phyloP scores from a whole-genome alignment of 1,140 invertebrate genomes.

The Tetragnatha versicolor region DNA sequence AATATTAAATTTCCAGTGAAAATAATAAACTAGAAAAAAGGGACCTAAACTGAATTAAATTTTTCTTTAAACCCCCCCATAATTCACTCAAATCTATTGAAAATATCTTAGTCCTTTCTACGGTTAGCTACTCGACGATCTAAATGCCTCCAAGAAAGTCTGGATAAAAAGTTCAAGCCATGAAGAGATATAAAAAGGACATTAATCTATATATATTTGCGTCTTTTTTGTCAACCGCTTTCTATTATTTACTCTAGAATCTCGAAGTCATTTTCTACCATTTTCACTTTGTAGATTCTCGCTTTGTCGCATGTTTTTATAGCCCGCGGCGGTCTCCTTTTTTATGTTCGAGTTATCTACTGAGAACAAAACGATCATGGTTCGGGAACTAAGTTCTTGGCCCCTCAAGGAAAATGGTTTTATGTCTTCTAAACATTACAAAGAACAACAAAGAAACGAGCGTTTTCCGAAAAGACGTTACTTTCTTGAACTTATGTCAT shows the following conservation, averaged over 20 bases:
- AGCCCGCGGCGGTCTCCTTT: constrained; percentile 19
- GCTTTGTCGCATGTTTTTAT: constrained; percentile 36
- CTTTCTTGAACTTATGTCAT: constrained; percentile 47
- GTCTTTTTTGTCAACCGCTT: constrained; percentile 31
- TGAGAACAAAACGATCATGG: constrained; percentile 43
- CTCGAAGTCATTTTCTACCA: constrained; percentile 28
- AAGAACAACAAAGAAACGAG: constrained; percentile 46
- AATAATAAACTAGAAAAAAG: too few species aligned
- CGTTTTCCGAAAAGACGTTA: constrained; percentile 46
- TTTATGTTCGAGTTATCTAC: constrained; percentile 46
- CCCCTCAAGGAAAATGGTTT: constrained; percentile 38
- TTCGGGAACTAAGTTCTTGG: constrained; percentile 35
- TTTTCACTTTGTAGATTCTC: constrained; percentile 38
- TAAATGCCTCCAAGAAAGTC: too few species aligned
- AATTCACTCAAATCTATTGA: too few species aligned
- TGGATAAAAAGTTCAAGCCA: constrained; percentile 7
- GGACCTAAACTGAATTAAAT: too few species aligned
- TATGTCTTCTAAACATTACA: constrained; percentile 45
- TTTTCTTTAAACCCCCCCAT: too few species aligned
- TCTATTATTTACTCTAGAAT: constrained; percentile 32
- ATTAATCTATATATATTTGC: constrained; percentile 34
- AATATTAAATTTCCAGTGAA: too few species aligned
- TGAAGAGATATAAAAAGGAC: constrained; percentile 31
- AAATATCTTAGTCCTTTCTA: too few species aligned
- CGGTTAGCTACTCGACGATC: too few species aligned